Percentiles rank a stretch among this genome's conserved stretches.
These are phyloP conservation scores for Archilochus colubris DNA, from an alignment of 2,113 vertebrate species.

Conservation along the genomic window DNA sequence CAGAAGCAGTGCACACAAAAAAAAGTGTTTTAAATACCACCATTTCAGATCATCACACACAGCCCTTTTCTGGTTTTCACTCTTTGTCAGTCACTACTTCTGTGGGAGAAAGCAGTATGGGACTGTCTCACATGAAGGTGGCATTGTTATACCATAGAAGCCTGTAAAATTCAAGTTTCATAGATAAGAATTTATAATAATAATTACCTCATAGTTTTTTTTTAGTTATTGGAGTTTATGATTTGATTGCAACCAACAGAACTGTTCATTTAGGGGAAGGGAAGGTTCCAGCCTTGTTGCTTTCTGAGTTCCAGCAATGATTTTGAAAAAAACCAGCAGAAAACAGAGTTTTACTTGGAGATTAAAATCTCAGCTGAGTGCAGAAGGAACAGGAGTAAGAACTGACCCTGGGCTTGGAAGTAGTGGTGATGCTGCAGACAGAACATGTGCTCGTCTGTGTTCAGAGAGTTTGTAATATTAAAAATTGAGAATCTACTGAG, in stretches of 20 bases:
- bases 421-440: rapidly evolving
- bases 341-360: background rate
- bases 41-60: no score
- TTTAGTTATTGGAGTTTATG: no score
- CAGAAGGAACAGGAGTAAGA: background rate
- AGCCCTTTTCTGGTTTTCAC: background rate
- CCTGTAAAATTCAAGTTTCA: background rate
- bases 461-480: background rate
- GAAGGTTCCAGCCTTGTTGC: background rate
- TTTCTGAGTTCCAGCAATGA: background rate
- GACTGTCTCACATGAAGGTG: background rate
- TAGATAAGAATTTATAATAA: background rate
- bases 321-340: background rate
- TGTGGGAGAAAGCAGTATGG: background rate
- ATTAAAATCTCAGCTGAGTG: background rate
- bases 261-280: background rate
- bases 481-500: background rate
- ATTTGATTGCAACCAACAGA: background rate
- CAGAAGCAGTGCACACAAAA: background rate
- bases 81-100: background rate
- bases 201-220: no score
- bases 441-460: background rate
- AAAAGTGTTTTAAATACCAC: background rate
- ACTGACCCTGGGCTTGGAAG: background rate
- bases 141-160: background rate